Base-by-base conservation (phyloP, 2,113 vertebrate species). In the Smithornis capensis region DNA sequence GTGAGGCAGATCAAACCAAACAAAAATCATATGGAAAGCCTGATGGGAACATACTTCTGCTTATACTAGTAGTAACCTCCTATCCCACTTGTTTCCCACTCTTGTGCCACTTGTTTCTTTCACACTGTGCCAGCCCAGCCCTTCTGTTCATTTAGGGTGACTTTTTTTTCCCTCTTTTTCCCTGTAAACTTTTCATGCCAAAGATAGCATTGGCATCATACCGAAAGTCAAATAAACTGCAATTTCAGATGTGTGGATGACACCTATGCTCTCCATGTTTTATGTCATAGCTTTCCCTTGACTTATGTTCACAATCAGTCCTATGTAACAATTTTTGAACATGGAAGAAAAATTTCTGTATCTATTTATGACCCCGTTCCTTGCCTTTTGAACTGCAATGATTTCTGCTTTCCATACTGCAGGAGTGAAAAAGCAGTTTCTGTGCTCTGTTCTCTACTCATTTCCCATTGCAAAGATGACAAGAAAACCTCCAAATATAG, bases 201-300 rank as follows among this genome's bases (percentile, higher is more conserved):
- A 50, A 35, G 47, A 23, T 67, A 83, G 37, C 16, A 9, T 25
- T 82, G 73, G 21, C 53, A 64, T 94, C 68, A 60, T 52, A 42
- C 14, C 85, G 44, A 35, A 89, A 90, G 75, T 78, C 64, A 86
- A 42, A 28, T 62, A 69, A 14, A 21, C 33, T 47, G 42, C 29
- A 82, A 21, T 96, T 96, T 94, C 47, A 90, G 33, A 25, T 83
- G 23, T 78, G 38, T 33, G 16, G 62, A 67, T 47, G 92, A 96
- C 45, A 42, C 12, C 2, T 33, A n/a, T 65, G 59, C 86, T 94
- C 91, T 91, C 63, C 68, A 84, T 38, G 19, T 93, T 95, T 89
- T 69, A 25, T 91, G 64, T 97, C 75, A 80, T 62, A 35, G 37
- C 38, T 90, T 83, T 91, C 55, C 42, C 65, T 69, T 68, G 56